Evolutionary conservation across 2,888 invertebrate species (phyloP).

Genomic region (Stramonita haemastoma): DNA sequence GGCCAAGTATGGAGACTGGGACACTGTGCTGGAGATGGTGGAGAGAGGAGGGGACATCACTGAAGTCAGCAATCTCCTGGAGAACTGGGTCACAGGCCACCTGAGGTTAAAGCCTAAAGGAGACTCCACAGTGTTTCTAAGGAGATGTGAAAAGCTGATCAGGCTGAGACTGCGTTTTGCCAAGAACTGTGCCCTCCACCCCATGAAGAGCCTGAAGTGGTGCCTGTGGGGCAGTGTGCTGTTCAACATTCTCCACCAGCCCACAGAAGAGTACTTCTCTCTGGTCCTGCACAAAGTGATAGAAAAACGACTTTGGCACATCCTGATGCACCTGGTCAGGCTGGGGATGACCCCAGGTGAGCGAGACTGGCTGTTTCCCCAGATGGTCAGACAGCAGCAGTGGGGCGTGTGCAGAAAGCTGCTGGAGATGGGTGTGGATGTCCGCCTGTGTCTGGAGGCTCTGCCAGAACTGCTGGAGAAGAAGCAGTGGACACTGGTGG

Average conservation of each 20-base stretch:
- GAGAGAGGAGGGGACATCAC: slow-evolving; percentile 13
- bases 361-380: neutral
- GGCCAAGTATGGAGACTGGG: slow-evolving; percentile 16
- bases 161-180: slow-evolving; percentile 12
- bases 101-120: neutral
- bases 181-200: neutral
- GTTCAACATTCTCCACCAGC: neutral
- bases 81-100: neutral
- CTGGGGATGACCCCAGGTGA: neutral
- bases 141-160: neutral
- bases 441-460: slow-evolving; percentile 16
- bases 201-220: neutral
- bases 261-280: neutral
- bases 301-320: neutral
- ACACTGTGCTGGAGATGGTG: neutral
- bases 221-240: neutral
- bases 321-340: slow-evolving; percentile 10
- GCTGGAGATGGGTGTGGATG: slow-evolving; percentile 5
- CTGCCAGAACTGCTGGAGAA: slow-evolving; percentile 26
- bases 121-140: neutral
- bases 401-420: slow-evolving; percentile 1
- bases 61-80: neutral
- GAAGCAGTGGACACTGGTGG: slow-evolving; percentile 32
- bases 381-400: neutral
- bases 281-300: neutral